A percentile compares a stretch with the other conserved stretches of the same genome.
Evolutionary conservation across 2,888 invertebrate species (phyloP).

Genomic region (Limnephilus auricula): DNA sequence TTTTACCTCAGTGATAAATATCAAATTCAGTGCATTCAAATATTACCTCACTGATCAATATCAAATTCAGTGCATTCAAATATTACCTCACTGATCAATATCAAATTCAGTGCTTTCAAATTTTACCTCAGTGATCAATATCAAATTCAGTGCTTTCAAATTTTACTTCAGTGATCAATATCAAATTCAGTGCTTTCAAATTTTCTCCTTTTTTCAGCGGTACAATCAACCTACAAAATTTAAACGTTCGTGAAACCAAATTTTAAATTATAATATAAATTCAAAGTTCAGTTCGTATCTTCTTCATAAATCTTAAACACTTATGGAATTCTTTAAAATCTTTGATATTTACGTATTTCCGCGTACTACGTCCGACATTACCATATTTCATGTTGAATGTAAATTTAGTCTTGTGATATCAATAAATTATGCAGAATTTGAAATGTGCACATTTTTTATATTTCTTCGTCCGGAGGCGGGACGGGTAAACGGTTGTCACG

Average conservation of each 20-base stretch:
- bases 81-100: too few species aligned
- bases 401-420: neutral
- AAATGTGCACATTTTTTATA: neutral
- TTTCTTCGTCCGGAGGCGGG: neutral
- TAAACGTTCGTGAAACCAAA: neutral
- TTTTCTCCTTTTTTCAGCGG: too few species aligned
- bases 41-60: too few species aligned
- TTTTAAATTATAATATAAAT: neutral
- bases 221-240: neutral
- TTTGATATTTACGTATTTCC: neutral
- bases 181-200: neutral
- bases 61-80: too few species aligned
- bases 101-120: too few species aligned
- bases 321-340: too few species aligned
- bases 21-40: too few species aligned
- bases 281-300: neutral
- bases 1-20: too few species aligned
- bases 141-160: too few species aligned
- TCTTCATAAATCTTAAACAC: neutral
- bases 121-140: too few species aligned
- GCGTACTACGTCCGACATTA: neutral
- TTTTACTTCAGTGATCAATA: too few species aligned
- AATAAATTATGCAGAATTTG: slow-evolving; percentile 18
- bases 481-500: neutral
- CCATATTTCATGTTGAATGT: slow-evolving; percentile 9